A percentile compares a stretch with the other conserved stretches of the same genome.
Conservation (phyloP, 2,888 invertebrate species). For the Tinea semifulvella region DNA sequence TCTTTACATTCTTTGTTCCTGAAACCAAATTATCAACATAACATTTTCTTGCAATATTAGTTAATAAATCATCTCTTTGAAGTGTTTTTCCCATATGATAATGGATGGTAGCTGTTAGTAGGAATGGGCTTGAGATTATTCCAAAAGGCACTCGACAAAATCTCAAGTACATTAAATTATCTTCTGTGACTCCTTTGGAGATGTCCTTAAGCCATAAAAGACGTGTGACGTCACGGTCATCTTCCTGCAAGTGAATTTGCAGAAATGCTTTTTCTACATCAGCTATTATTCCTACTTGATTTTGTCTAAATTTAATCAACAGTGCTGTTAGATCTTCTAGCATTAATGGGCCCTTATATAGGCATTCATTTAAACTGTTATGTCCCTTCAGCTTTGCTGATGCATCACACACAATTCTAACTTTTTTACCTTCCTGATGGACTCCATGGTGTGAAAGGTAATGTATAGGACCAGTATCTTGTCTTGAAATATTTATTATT, state of each 20-base stretch:
- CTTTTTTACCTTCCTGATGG: slow-evolving; percentile 11
- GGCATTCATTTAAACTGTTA: slow-evolving; percentile 23
- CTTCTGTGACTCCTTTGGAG: neutral
- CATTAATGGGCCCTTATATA: slow-evolving; percentile 22
- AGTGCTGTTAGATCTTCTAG: slow-evolving; percentile 23
- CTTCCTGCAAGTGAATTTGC: slow-evolving; percentile 20
- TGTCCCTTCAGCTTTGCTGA: slow-evolving; percentile 18
- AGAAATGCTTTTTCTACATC: slow-evolving; percentile 25
- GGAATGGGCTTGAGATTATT: slow-evolving; percentile 20
- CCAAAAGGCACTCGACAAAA: slow-evolving; percentile 21
- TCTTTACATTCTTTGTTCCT: neutral
- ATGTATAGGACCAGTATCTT: slow-evolving; percentile 14
- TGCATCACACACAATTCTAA: slow-evolving; percentile 22
- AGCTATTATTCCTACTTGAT: slow-evolving; percentile 20
- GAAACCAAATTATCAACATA: slow-evolving; percentile 16
- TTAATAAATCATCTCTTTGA: neutral
- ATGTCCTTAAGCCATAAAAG: slow-evolving; percentile 22
- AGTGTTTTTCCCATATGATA: slow-evolving; percentile 14
- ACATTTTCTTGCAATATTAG: slow-evolving; percentile 14
- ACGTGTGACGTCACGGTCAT: slow-evolving; percentile 22
- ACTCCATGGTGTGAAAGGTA: slow-evolving; percentile 21
- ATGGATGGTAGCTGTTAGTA: slow-evolving; percentile 19
- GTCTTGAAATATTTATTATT: neutral
- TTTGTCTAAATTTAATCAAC: slow-evolving; percentile 21
- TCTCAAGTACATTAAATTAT: slow-evolving; percentile 15